Evolutionary conservation across 2,888 invertebrate species (phyloP).

Genomic region (Rhagonycha lutea): DNA sequence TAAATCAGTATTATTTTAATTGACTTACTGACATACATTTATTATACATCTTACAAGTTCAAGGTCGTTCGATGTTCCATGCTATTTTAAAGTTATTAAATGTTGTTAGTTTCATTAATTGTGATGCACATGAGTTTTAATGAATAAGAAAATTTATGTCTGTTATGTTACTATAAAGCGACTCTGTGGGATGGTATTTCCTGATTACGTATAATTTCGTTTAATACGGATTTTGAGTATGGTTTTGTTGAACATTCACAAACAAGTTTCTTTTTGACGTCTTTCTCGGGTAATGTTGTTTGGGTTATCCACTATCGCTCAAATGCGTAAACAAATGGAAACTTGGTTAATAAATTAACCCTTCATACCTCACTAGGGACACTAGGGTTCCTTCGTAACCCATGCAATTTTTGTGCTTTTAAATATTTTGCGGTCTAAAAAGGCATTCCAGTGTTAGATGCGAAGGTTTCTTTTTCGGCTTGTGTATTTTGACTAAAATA

Average conservation of each 20-base stretch:
- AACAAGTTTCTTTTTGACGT: not conserved
- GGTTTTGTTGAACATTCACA: not conserved
- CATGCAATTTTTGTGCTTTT: no score
- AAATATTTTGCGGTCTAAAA: no score
- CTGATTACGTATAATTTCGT: constrained; percentile 1
- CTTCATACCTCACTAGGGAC: no score
- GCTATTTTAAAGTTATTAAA: not conserved
- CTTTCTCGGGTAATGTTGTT: not conserved
- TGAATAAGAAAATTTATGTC: not conserved
- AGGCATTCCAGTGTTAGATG: no score
- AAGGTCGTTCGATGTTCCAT: not conserved
- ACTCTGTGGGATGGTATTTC: constrained; percentile 2
- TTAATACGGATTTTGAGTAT: constrained; percentile 2
- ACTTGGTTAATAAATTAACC: not conserved
- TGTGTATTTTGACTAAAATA: not conserved
- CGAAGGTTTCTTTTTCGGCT: not conserved
- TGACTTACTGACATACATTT: not conserved
- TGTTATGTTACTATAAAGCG: not conserved
- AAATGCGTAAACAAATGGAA: not conserved
- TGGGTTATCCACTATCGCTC: not conserved
- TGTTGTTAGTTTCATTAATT: not conserved
- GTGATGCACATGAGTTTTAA: not conserved
- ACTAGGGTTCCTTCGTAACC: no score
- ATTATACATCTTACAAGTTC: not conserved
- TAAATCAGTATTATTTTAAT: not conserved